These are phyloP conservation scores for Stenchaetothrips biformis DNA, from an alignment of 2,888 invertebrate species.

Conservation along the genomic window DNA sequence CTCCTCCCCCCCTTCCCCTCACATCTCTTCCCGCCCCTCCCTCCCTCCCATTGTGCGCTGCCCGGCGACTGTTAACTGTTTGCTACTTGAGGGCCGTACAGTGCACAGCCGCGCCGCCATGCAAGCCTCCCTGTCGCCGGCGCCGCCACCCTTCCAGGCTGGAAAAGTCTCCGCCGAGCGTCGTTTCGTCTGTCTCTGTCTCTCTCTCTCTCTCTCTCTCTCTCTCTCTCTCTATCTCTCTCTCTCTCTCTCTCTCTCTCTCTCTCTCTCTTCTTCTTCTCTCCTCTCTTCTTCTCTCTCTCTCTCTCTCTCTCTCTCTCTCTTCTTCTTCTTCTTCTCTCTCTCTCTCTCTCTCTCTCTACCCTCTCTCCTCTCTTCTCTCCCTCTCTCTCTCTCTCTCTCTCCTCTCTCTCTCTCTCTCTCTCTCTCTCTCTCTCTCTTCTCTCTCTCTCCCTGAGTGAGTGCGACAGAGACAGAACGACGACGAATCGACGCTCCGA, in stretches of 20 bases:
- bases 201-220: slow-evolving; percentile 26
- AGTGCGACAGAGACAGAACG: neutral
- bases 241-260: slow-evolving; percentile 11
- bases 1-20: neutral
- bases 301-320: neutral
- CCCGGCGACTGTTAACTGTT: neutral
- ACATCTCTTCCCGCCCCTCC: too few relatives aligned
- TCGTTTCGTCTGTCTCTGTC: slow-evolving; percentile 29
- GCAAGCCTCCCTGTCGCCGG: too few relatives aligned
- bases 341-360: neutral
- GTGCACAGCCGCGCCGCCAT: neutral
- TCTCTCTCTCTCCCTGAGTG: neutral
- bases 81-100: neutral
- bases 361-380: neutral
- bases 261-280: neutral
- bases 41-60: neutral
- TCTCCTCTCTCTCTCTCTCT: neutral
- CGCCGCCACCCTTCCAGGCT: too few relatives aligned
- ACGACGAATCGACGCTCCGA: too few relatives aligned
- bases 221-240: neutral
- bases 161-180: too few relatives aligned
- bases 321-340: too few relatives aligned
- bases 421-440: neutral
- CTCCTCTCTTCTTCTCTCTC: neutral
- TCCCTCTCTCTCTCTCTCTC: neutral